Base-by-base conservation (phyloP, 1,140 invertebrate genomes). In the Eupristina koningsbergeri region DNA sequence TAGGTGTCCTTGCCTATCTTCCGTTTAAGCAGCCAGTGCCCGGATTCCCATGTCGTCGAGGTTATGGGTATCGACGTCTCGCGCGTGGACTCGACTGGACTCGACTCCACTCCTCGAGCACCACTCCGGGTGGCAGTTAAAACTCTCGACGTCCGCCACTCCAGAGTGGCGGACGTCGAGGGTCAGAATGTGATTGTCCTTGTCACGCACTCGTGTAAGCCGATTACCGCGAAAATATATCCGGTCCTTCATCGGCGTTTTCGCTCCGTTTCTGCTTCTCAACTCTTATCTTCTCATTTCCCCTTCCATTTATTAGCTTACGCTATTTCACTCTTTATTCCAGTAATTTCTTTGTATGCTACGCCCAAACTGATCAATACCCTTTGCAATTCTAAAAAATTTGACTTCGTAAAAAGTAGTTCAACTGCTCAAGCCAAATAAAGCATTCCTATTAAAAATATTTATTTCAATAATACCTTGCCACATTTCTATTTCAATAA, bases 141-240 rank as follows among this genome's bases (percentile, higher is more conserved):
- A 39, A 2, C 64, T 29, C 13, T 34, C 64, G 31, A 36, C 41
- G 47, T 17, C 29, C 36, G 31, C 7, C 29, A 41, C 19, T 36
- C 75, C 2, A 17, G 19, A 31, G 41, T 8, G 15, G 15, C n/a
- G 29, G 13, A 36, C 11, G 50, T n/a, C 74, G 45, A 67, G 76
- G 45, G 5, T 36, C 39, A 22, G 61, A 29, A 69, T 29, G 29
- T 73, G 41, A 81, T 84, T 84, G 83, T 84, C 67, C 78, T 26
- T 67, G 71, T 84, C 83, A 79, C 83, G 83, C 74, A 64, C 63
- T 76, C 58, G 71, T 39, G 71, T 84, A 84, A 84, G 78, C 78
- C 78, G 83, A 84, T 81, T 81, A 81, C 9, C 39, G 31, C 22
- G 50, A 75, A 84, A 76, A 75, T 80, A 80, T 80, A 31, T 53